phyloP scores from a whole-genome alignment of 2,888 invertebrate genomes.

The Philereme transversata region DNA sequence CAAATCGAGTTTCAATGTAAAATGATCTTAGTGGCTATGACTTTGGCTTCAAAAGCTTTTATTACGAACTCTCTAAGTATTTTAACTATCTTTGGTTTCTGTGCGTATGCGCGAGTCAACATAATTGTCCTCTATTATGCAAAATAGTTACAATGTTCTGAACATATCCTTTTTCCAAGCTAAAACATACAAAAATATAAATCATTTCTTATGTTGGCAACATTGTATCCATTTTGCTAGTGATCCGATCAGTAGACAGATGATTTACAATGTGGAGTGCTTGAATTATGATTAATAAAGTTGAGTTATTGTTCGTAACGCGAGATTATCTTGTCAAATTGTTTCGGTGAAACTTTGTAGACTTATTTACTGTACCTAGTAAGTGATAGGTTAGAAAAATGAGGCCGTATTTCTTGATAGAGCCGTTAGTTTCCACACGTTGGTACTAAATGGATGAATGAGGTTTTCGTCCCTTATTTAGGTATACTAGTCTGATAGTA shows the following conservation, averaged over 20 bases:
- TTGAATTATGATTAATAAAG: conserved; percentile 71
- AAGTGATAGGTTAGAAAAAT: conserved; percentile 5
- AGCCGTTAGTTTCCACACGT: conserved; percentile 30
- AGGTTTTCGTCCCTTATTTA: too few relatives aligned
- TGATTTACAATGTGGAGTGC: conserved; percentile 66
- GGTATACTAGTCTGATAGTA: too few relatives aligned
- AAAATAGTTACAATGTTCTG: too few relatives aligned
- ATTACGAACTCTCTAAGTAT: too few relatives aligned
- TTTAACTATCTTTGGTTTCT: too few relatives aligned
- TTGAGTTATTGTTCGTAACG: conserved; percentile 47
- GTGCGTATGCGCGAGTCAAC: too few relatives aligned
- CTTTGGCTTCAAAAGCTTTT: too few relatives aligned
- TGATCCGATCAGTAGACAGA: conserved; percentile 64
- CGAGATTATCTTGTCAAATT: conserved; percentile 43
- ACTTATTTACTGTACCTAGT: conserved; percentile 4
- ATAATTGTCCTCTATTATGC: too few relatives aligned
- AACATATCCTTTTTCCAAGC: too few relatives aligned
- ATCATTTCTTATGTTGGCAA: conserved; percentile 13
- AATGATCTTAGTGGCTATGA: not conserved
- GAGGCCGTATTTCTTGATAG: conserved; percentile 13
- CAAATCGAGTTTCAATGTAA: not conserved
- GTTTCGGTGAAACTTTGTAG: conserved; percentile 26
- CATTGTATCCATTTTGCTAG: conserved; percentile 20
- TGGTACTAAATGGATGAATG: too few relatives aligned
- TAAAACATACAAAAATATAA: too few relatives aligned